Percentiles rank a stretch among this genome's conserved stretches.
These are phyloP conservation scores for Lithophane socia DNA, from an alignment of 2,888 invertebrate genomes.

Conservation along the genomic window DNA sequence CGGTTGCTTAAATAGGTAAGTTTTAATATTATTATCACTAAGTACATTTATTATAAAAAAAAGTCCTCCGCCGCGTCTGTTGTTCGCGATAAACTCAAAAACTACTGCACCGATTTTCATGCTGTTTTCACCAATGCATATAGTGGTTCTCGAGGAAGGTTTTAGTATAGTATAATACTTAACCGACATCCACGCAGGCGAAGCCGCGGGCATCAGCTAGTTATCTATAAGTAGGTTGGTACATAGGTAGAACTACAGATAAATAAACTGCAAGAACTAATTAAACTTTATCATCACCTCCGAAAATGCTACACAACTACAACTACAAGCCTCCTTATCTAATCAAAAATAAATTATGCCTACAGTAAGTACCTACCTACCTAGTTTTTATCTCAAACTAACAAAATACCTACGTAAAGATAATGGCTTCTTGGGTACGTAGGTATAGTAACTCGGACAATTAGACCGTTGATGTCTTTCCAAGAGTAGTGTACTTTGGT, in stretches of 20 bases:
- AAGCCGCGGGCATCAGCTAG: too few species aligned
- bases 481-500: slow-evolving; percentile 67
- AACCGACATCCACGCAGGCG: too few species aligned
- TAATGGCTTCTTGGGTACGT: slow-evolving; percentile 3
- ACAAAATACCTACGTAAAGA: slow-evolving; percentile 31
- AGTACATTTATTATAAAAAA: too few species aligned
- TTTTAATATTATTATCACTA: too few species aligned
- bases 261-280: slow-evolving; percentile 25
- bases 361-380: neutral
- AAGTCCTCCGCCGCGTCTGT: too few species aligned
- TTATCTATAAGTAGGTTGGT: neutral
- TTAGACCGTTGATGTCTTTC: slow-evolving; percentile 82
- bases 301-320: neutral
- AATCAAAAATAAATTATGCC: slow-evolving; percentile 40
- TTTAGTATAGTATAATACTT: too few species aligned
- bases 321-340: slow-evolving; percentile 29
- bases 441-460: neutral
- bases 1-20: too few species aligned
- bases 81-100: too few species aligned
- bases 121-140: too few species aligned
- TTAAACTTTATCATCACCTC: slow-evolving; percentile 9
- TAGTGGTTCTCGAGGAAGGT: too few species aligned
- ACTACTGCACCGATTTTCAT: too few species aligned
- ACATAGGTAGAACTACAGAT: neutral
- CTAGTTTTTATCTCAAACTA: slow-evolving; percentile 39